A percentile compares a stretch with the other conserved stretches of the same genome.
Evolutionary conservation across 2,113 vertebrate species (phyloP).

Genomic region (Grallaria varia): DNA sequence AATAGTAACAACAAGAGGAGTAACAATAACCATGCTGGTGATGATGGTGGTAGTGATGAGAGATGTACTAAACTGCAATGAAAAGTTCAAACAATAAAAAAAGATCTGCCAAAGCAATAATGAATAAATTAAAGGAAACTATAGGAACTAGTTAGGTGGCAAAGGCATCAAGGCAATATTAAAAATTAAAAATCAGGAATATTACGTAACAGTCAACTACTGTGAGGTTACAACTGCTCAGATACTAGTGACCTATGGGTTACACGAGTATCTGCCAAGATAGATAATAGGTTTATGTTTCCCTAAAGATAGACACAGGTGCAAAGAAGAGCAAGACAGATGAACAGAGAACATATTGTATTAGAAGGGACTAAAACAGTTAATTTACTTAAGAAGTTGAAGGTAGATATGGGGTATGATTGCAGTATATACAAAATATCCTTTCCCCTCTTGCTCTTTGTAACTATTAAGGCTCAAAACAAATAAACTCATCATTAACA

Average conservation of each 20-base stretch:
- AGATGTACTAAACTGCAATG: background rate
- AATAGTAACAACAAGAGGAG: background rate
- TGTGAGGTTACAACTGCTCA: background rate
- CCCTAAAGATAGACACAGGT: background rate
- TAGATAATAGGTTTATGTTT: background rate
- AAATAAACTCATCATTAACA: background rate
- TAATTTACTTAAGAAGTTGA: background rate
- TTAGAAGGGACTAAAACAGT: background rate
- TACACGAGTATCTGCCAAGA: background rate
- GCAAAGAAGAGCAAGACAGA: background rate
- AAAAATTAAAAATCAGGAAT: background rate
- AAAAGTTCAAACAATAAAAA: background rate
- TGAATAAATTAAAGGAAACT: background rate
- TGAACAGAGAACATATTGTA: background rate
- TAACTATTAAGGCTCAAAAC: background rate
- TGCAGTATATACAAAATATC: background rate
- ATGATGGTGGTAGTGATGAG: background rate
- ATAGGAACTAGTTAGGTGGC: background rate
- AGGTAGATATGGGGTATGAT: background rate
- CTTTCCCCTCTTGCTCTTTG: background rate
- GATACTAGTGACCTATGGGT: background rate
- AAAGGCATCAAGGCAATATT: background rate
- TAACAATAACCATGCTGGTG: background rate
- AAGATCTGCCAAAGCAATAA: background rate
- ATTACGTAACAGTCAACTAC: background rate